A percentile compares a stretch with the other conserved stretches of the same genome.
These are phyloP conservation scores for Ochotona princeps DNA, from an alignment of 2,113 vertebrate species.

Conservation along the genomic window DNA sequence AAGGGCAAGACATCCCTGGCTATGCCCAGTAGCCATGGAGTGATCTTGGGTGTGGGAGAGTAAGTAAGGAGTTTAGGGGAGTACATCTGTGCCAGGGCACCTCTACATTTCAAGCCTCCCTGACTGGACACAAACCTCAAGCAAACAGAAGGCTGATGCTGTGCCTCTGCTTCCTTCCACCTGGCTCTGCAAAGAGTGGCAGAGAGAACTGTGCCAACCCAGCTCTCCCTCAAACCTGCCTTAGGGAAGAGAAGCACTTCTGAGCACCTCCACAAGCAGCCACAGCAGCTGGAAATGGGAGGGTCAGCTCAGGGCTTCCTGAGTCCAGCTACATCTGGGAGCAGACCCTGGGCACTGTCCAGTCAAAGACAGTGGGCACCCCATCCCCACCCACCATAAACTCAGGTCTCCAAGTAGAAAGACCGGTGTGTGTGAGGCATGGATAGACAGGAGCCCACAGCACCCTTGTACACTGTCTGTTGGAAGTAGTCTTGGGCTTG, in stretches of 20 bases:
- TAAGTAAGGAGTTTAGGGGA: neutral
- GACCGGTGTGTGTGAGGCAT: neutral
- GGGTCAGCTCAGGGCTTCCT: neutral
- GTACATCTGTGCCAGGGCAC: neutral
- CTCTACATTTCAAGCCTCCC: neutral
- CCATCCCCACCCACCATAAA: no score
- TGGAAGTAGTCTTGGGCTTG: neutral
- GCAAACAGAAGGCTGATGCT: neutral
- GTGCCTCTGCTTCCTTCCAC: neutral
- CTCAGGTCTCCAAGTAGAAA: neutral
- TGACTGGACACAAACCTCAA: neutral
- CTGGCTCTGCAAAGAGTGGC: neutral
- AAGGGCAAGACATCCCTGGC: neutral
- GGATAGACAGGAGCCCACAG: neutral
- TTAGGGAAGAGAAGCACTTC: neutral
- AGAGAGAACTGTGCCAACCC: neutral
- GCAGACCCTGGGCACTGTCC: neutral
- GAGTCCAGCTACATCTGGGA: neutral
- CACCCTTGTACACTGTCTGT: neutral
- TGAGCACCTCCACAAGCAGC: neutral
- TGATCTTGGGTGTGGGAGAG: neutral
- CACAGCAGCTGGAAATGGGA: neutral
- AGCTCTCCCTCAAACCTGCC: neutral
- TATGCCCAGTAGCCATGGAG: neutral
- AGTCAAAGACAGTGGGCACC: neutral